These are phyloP conservation scores for Suncus etruscus DNA, from an alignment of 2,113 vertebrate species.

Conservation along the genomic window DNA sequence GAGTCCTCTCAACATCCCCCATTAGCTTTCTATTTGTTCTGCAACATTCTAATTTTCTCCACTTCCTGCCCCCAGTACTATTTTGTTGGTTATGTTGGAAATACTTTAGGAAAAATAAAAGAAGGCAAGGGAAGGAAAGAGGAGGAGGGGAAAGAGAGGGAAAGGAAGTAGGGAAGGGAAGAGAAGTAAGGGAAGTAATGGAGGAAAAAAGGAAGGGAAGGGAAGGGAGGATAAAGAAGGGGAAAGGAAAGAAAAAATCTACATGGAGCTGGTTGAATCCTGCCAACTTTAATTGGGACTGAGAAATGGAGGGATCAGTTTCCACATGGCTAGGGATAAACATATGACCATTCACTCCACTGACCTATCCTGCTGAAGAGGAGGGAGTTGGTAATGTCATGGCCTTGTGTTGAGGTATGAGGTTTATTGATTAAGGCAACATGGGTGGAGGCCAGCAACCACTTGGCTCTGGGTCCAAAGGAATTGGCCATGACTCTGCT, in stretches of 20 bases:
- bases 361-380: not conserved
- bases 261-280: not conserved
- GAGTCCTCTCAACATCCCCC: not conserved
- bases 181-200: not conserved
- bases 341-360: no score
- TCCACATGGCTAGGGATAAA: conserved; percentile 6
- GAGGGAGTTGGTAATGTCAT: not conserved
- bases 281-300: conserved; percentile 50
- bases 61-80: not conserved
- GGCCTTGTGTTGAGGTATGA: not conserved
- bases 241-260: not conserved
- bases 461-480: not conserved
- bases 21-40: conserved; percentile 15
- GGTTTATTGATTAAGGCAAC: not conserved
- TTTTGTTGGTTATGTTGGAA: conserved; percentile 55
- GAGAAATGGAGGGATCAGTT: not conserved
- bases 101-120: conserved; percentile 47
- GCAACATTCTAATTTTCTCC: not conserved
- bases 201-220: not conserved
- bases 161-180: no score
- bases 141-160: no score
- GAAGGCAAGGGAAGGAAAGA: not conserved
- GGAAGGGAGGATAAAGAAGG: not conserved
- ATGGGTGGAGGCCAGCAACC: not conserved
- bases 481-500: not conserved